A percentile compares a stretch with the other conserved stretches of the same genome.
Evolutionary conservation across 2,113 vertebrate species (phyloP).

Genomic region (Helogale parvula): DNA sequence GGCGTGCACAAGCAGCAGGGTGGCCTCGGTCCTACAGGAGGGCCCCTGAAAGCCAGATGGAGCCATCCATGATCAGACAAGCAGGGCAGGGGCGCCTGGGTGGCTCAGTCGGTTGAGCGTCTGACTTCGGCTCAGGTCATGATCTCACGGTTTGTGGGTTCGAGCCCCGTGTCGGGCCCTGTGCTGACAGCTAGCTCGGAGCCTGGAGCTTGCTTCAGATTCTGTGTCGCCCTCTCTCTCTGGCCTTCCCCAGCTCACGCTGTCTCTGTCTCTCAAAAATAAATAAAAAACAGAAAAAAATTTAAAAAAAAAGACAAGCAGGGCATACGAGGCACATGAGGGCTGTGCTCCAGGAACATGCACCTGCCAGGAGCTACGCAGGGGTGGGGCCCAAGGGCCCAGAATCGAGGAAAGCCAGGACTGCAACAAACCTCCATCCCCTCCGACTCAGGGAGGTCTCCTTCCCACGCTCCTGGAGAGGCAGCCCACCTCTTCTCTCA

Average conservation of each 20-base stretch:
- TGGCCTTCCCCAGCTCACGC: too few species aligned
- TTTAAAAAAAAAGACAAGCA: too few species aligned
- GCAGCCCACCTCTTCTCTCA: not conserved
- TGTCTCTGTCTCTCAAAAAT: too few species aligned
- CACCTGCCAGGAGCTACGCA: not conserved
- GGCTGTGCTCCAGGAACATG: not conserved
- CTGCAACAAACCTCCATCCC: not conserved
- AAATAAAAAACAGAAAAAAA: too few species aligned
- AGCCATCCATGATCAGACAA: not conserved
- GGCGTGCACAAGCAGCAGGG: fast-evolving
- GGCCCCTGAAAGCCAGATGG: not conserved
- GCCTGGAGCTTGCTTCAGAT: too few species aligned
- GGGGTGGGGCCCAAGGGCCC: not conserved
- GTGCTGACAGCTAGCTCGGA: too few species aligned
- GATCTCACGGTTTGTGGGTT: too few species aligned
- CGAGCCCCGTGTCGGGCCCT: too few species aligned
- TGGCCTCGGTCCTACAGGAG: not conserved
- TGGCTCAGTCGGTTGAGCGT: too few species aligned
- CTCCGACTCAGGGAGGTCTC: not conserved
- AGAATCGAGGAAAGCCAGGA: not conserved
- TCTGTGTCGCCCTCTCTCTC: too few species aligned
- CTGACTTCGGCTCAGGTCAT: too few species aligned
- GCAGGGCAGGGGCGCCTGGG: too few species aligned
- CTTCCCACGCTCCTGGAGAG: not conserved
- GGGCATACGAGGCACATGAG: fast-evolving